Base-by-base conservation (phyloP, 2,113 vertebrate species). In the Columbina picui region DNA sequence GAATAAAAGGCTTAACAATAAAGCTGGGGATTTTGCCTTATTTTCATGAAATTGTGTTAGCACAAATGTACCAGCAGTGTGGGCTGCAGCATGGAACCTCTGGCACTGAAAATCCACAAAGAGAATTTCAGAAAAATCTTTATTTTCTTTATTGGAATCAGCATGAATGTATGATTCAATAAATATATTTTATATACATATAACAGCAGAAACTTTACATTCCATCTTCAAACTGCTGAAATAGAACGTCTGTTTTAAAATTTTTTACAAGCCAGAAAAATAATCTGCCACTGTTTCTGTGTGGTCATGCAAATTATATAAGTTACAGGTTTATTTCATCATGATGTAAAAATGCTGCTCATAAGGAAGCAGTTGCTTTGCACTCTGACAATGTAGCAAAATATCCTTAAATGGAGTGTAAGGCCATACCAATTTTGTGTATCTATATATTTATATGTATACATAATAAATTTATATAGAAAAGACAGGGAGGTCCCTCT, bases 111-210 rank as follows among this genome's bases (percentile, higher is more conserved):
- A 94, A 76, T 91, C 65, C 95, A 85, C 32, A 36, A 97, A 98
- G 95, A 98, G 83, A 98, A 98, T 98, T 98, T 99, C 98, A 99
- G 98, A 99, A 99, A 99, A 99, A 95, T 98, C 98, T 60, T 99
- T 82, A 45, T 81, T 98, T 98, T 98, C 98, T 99, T 98, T 98
- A 98, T 98, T 99, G 98, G 98, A 99, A 98, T 99, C 97, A 97
- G 98, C 98, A 99, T 98, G 99, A 98, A 98, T 98, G 98, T 99
- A 99, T 99, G 99, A 97, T 98, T 99, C 98, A 99, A 98, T 99
- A 99, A 99, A 99, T 99, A 99, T 98, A 98, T 98, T 97, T 98
- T 99, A 99, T 99, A 98, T 99, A 99, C 99, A 99, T 98, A 98
- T 97, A 87, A 98, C 98, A 99, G 99, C 99, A 99, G 98, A 99